Base-by-base conservation (phyloP, 2,797 vertebrate genomes). In the Sphenopsis melanotis region DNA sequence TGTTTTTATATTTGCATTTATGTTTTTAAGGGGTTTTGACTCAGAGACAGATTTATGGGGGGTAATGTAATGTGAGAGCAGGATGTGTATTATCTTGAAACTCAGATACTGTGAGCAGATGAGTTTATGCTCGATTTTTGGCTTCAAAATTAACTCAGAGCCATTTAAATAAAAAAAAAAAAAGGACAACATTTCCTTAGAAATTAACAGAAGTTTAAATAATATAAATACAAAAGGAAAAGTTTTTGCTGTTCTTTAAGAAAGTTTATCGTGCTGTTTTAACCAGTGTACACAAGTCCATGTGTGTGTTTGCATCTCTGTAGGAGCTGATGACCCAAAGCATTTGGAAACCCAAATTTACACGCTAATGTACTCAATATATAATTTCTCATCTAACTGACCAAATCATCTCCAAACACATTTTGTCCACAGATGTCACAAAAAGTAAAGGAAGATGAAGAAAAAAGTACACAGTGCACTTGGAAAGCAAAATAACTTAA, bases 401-500 rank as follows among this genome's bases (percentile, higher is more conserved):
- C 77, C 60, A 68, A 46, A 83, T 63, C 8, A 52, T 76, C 56
- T 91, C 57, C 53, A 93, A 94, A 93, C 63, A 64, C 60, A 70
- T 91, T 94, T 90, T 93, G 80, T 72, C 83, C 85, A 60, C 12
- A 47, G 77, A 94, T 88, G 56, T 70, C 80, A 72, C 61, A 87
- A 53, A 61, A 91, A 85, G 29, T 83, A 92, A 93, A 60, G 63
- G 60, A 55, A 84, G 63, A 87, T 11, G 63, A 95, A 29, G 86
- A 87, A 75, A 80, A 52, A 94, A 95, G 77, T 68, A 91, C 87
- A 90, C 74, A 82, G 46, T 37, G 57, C 61, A 85, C 75, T 94
- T 83, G 46, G 82, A 91, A 93, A 95, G 70, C 60, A 93, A 88
- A 96, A 57, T 68, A 95, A 93, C 46, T 71, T 46, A 4, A 59